Evolutionary conservation across 2,113 vertebrate genomes (phyloP).

Genomic region (Ia io): DNA sequence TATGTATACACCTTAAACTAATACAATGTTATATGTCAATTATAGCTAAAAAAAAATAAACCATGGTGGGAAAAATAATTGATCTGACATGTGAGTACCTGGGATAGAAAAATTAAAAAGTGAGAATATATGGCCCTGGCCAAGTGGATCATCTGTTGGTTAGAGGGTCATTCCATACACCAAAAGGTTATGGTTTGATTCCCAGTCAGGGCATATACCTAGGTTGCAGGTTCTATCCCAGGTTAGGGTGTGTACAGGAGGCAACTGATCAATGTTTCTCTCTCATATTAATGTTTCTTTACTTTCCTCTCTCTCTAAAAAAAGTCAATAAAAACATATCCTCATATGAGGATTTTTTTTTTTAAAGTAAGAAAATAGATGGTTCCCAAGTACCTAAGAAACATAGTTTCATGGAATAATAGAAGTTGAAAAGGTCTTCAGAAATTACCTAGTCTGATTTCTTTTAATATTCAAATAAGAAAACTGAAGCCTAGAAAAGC

Average conservation of each 20-base stretch:
- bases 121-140: not conserved
- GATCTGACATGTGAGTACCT: not conserved
- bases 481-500: not conserved
- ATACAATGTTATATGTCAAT: not conserved
- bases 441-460: not conserved
- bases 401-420: not conserved
- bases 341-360: not conserved
- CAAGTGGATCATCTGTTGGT: not conserved
- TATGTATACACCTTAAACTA: too few relatives aligned
- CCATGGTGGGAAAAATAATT: not conserved
- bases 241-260: not conserved
- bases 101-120: not conserved
- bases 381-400: not conserved
- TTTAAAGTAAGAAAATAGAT: not conserved
- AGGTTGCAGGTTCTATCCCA: not conserved
- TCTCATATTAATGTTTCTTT: not conserved
- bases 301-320: not conserved
- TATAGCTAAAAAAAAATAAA: not conserved
- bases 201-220: too few relatives aligned
- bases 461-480: constrained; percentile 29
- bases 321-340: not conserved
- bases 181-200: not conserved
- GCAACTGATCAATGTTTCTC: not conserved
- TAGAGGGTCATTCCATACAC: not conserved
- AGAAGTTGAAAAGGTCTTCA: not conserved